Evolutionary conservation across 2,113 vertebrate genomes (phyloP).

Genomic region (Rattus norvegicus): GRCr8 NC_086024.1:131696501-131697000

Average conservation of each 20-base stretch:
- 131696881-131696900: neutral
- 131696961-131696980: no score
- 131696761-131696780: no score
- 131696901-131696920: neutral
- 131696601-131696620: neutral
- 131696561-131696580: neutral
- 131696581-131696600: neutral
- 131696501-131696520: no score
- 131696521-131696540: neutral
- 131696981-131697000: no score
- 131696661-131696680: no score
- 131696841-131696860: neutral
- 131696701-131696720: no score
- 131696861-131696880: neutral
- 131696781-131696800: neutral
- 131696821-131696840: neutral
- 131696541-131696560: neutral
- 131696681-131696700: neutral
- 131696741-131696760: neutral
- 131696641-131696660: accelerated
- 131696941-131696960: no score
- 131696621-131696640: neutral
- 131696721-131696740: neutral
- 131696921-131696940: neutral
- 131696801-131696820: neutral